Evolutionary conservation across 2,113 vertebrate species (phyloP).

Genomic region (Pao palembangensis): DNA sequence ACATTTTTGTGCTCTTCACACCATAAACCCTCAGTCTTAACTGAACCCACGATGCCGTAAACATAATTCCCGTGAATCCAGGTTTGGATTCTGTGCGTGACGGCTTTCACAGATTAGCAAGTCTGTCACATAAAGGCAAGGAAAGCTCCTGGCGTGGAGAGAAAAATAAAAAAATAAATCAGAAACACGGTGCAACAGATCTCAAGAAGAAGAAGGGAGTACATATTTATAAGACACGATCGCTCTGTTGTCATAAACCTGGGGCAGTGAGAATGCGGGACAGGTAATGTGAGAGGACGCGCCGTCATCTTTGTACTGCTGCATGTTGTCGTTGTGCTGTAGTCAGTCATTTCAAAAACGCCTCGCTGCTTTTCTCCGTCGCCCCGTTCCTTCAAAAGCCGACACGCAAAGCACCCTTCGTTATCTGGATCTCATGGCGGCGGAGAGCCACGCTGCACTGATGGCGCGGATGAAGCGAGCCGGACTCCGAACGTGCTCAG

Average conservation of each 20-base stretch:
- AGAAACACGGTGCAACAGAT: slow-evolving; percentile 33
- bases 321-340: neutral
- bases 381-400: neutral
- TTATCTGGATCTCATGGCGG: slow-evolving; percentile 31
- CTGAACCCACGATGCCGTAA: slow-evolving; percentile 4
- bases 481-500: slow-evolving; percentile 30
- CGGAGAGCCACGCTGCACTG: slow-evolving; percentile 1
- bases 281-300: neutral
- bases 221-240: slow-evolving; percentile 25
- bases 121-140: slow-evolving; percentile 42
- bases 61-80: slow-evolving; percentile 21
- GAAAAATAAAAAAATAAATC: neutral
- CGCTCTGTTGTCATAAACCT: slow-evolving; percentile 13
- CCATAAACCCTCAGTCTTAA: neutral
- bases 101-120: slow-evolving; percentile 38
- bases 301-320: neutral
- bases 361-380: neutral
- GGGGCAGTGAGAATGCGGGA: slow-evolving; percentile 5
- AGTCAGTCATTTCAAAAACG: slow-evolving; percentile 20
- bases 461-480: slow-evolving; percentile 46
- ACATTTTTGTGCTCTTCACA: neutral
- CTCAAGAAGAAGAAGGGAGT: slow-evolving; percentile 11
- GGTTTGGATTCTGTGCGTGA: slow-evolving; percentile 14
- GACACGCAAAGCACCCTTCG: slow-evolving; percentile 1
- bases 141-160: slow-evolving; percentile 6